A percentile compares a stretch with the other conserved stretches of the same genome.
Evolutionary conservation across 30 jellyfish, hydroid and myxozoan genomes (phyloP).

Genomic region (Chrysaora quinquecirrha): DNA sequence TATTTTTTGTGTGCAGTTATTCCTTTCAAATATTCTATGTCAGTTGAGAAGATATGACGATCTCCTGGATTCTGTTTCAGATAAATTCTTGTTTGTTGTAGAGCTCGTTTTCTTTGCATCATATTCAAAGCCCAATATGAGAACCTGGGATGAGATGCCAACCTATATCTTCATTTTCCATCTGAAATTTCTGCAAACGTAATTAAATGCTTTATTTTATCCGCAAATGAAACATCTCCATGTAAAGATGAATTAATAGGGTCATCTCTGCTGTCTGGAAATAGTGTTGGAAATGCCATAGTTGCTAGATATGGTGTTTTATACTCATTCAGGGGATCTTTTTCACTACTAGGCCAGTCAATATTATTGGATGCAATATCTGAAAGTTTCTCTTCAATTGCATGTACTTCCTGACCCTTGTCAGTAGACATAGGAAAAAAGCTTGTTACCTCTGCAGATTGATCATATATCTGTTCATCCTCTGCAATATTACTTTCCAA

Average conservation of each 20-base stretch:
- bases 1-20: background rate
- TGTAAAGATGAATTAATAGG: background rate
- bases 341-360: slow-evolving; percentile 25
- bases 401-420: background rate
- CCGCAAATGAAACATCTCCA: slow-evolving; percentile 9
- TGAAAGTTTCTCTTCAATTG: slow-evolving; percentile 8
- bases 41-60: slow-evolving; percentile 5
- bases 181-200: slow-evolving; percentile 11
- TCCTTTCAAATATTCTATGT: background rate
- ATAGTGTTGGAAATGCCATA: slow-evolving; percentile 39
- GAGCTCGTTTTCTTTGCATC: slow-evolving; percentile 39
- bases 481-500: slow-evolving; percentile 1
- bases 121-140: slow-evolving; percentile 59
- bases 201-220: slow-evolving; percentile 9
- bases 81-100: slow-evolving; percentile 42
- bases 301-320: slow-evolving; percentile 14
- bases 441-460: slow-evolving; percentile 1
- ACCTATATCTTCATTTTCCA: slow-evolving; percentile 18
- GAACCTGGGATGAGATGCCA: slow-evolving; percentile 44
- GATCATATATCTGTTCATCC: slow-evolving; percentile 12
- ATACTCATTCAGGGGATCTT: slow-evolving; percentile 23
- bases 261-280: slow-evolving; percentile 25
- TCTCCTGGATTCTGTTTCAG: slow-evolving; percentile 52
- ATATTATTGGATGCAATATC: slow-evolving; percentile 3
- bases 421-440: background rate